These are phyloP conservation scores for Tenodera sinensis DNA, from an alignment of 2,888 invertebrate species.

Conservation along the genomic window DNA sequence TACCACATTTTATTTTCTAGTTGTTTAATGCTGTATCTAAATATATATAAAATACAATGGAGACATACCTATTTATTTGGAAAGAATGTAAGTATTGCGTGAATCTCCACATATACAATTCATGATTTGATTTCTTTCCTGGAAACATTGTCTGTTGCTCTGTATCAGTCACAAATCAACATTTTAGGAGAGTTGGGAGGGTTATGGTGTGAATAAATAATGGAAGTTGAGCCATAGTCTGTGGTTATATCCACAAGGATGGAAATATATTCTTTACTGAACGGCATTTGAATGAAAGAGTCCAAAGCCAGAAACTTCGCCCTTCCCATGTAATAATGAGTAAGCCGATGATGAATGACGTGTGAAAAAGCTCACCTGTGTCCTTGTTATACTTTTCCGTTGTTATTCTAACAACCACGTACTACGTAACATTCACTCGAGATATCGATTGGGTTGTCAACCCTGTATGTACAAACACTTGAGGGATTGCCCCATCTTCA, in stretches of 20 bases:
- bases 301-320: too few relatives aligned
- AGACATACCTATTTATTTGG: too few relatives aligned
- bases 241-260: background rate
- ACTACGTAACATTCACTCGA: background rate
- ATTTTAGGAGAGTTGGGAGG: too few relatives aligned
- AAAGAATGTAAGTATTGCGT: too few relatives aligned
- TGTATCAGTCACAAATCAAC: too few relatives aligned
- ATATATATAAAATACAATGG: too few relatives aligned
- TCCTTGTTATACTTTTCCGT: background rate
- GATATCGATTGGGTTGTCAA: background rate
- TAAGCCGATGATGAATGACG: background rate
- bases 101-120: too few relatives aligned
- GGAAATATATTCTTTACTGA: background rate
- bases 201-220: too few relatives aligned
- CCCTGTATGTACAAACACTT: background rate
- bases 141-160: too few relatives aligned
- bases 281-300: background rate
- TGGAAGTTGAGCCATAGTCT: background rate
- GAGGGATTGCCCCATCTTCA: background rate
- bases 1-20: too few relatives aligned
- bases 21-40: too few relatives aligned
- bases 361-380: background rate
- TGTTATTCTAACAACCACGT: background rate
- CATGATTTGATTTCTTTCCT: too few relatives aligned
- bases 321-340: background rate